These are phyloP conservation scores for Atlantisia rogersi DNA, from an alignment of 2,113 vertebrate genomes.

Conservation along the genomic window DNA sequence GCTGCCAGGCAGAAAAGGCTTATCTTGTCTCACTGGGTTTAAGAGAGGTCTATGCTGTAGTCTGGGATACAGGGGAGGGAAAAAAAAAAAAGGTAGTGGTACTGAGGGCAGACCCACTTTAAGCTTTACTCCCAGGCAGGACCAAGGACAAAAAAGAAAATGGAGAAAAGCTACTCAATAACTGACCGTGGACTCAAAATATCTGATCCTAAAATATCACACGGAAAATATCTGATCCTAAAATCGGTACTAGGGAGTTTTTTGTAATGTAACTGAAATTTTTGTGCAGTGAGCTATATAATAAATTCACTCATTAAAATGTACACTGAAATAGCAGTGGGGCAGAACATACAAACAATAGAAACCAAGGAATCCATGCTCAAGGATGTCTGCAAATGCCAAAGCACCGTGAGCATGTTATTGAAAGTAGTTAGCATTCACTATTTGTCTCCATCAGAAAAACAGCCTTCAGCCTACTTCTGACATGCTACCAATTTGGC, in stretches of 20 bases:
- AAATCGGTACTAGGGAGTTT: conserved; percentile 14
- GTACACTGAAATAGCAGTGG: conserved; percentile 28
- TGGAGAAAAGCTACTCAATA: neutral
- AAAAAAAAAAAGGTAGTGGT: neutral
- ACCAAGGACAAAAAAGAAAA: neutral
- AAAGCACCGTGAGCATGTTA: neutral
- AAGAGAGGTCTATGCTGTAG: conserved; percentile 58
- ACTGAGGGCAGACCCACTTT: neutral
- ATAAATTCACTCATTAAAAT: conserved; percentile 54
- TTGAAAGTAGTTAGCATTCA: neutral
- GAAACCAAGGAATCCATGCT: conserved; percentile 23
- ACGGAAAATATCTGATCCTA: conserved; percentile 39
- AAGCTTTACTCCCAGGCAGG: neutral
- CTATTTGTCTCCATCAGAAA: neutral
- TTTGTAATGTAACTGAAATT: conserved; percentile 43
- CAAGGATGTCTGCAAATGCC: neutral
- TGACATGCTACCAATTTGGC: neutral
- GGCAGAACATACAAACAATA: conserved; percentile 29
- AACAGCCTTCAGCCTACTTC: neutral
- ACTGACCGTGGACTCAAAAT: conserved; percentile 16
- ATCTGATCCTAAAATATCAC: conserved; percentile 26
- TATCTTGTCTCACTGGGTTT: conserved; percentile 74
- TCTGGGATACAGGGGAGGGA: conserved; percentile 30
- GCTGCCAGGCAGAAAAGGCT: conserved; percentile 77
- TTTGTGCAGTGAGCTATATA: conserved; percentile 57